Evolutionary conservation across 2,888 invertebrate species (phyloP).

Genomic region (Aricia artaxerxes): DNA sequence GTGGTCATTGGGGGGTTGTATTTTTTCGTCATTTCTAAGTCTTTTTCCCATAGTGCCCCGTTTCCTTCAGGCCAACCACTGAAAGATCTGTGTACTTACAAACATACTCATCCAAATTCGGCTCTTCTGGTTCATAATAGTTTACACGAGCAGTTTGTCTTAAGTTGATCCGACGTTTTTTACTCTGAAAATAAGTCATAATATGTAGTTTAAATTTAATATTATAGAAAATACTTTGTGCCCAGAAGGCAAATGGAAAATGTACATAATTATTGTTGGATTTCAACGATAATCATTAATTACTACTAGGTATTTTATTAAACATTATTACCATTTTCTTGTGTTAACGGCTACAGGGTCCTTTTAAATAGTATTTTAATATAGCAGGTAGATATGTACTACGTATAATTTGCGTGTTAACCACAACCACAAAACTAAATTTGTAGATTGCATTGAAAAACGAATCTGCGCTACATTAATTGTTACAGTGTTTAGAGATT

Average conservation of each 20-base stretch:
- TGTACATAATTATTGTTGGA: not conserved
- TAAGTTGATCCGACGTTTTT: conserved; percentile 40
- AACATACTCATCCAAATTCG: conserved; percentile 50
- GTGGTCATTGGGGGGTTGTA: no score
- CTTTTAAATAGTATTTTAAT: no score
- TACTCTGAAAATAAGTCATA: conserved; percentile 26
- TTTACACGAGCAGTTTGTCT: conserved; percentile 46
- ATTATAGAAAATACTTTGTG: no score
- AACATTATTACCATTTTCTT: conserved; percentile 1
- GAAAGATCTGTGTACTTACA: conserved; percentile 44
- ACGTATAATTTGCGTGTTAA: no score
- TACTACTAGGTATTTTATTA: not conserved
- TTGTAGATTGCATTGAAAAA: not conserved
- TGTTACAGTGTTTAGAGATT: no score
- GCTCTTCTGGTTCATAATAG: conserved; percentile 53
- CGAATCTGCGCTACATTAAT: no score
- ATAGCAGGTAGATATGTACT: no score
- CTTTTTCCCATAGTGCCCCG: no score
- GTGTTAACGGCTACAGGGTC: not conserved
- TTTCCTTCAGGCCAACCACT: no score
- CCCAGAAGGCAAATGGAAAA: not conserved
- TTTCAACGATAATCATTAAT: not conserved
- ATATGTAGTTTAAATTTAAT: not conserved
- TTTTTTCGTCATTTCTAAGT: no score
- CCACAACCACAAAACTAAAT: not conserved